phyloP scores from a whole-genome alignment of 2,113 vertebrate genomes.

The Microcebus ravelobensis region DNA sequence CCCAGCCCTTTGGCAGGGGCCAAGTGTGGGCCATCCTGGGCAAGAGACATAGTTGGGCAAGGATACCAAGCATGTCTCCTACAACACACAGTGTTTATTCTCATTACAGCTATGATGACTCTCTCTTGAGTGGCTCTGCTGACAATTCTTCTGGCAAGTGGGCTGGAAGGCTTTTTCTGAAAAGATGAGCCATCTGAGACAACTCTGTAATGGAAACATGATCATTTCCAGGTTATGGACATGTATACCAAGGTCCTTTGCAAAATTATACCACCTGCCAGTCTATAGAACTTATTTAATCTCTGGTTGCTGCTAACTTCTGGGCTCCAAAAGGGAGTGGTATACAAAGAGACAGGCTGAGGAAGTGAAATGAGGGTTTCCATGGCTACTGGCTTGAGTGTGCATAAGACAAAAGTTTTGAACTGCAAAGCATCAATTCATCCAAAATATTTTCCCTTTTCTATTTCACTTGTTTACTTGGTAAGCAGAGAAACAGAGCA shows the following conservation, averaged over 20 bases:
- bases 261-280: neutral
- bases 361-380: conserved; percentile 40
- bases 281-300: neutral
- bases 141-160: neutral
- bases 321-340: neutral
- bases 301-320: neutral
- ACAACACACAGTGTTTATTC: neutral
- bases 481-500: conserved; percentile 69
- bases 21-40: neutral
- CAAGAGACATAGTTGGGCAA: neutral
- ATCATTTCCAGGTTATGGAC: neutral
- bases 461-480: conserved; percentile 76
- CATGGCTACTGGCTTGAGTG: neutral
- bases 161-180: neutral
- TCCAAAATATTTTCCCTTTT: conserved; percentile 67
- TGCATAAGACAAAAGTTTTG: conserved; percentile 50
- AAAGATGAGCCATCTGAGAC: neutral
- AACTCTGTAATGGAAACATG: neutral
- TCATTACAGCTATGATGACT: neutral
- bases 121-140: neutral
- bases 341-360: neutral
- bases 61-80: neutral
- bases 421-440: conserved; percentile 53
- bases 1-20: neutral
- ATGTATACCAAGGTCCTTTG: neutral